Base-by-base conservation (phyloP, 2,888 invertebrate genomes). In the Chironomus tentans region DNA sequence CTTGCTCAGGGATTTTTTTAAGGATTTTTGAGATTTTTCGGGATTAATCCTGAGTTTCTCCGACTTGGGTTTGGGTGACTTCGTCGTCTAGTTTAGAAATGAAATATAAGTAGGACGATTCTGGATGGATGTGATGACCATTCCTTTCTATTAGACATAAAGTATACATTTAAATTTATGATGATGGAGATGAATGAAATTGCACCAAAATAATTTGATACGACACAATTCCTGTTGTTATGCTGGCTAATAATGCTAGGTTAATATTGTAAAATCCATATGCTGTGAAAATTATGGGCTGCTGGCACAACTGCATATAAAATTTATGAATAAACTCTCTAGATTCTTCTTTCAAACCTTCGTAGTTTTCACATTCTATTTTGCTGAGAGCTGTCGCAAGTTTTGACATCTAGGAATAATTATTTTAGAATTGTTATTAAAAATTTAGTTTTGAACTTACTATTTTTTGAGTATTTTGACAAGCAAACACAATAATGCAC, bases 131-230 rank as follows among this genome's bases (percentile, higher is more conserved):
- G n/a, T n/a, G n/a, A n/a, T n/a, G n/a, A n/a, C n/a, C n/a, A n/a
- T n/a, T n/a, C n/a, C n/a, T n/a, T n/a, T n/a, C n/a, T n/a, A n/a
- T n/a, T n/a, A n/a, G n/a, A n/a, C n/a, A n/a, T n/a, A n/a, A n/a
- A n/a, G n/a, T n/a, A n/a, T n/a, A n/a, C n/a, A n/a, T n/a, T n/a
- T n/a, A 6, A 2, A 12, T 24, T 70, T 70, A 70, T n/a, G 70
- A 70, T 4, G 38, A 10, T 38, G 38, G 38, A 38, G 56, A 7
- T 18, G 72, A 38, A 61, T 72, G 62, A 61, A 72, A 72, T 50
- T 72, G 72, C 3, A 72, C 12, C n/a, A 72, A 22, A 46, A 72
- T 72, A 6, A 72, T 72, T 62, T 72, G 72, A 46, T 72, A 72
- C 12, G 72, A 72, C 13, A 50, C 61, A 6, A 72, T 38, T 62